phyloP scores from a whole-genome alignment of 53 echinoderm and acorn worm genomes.

The Henricia sp. region DNA sequence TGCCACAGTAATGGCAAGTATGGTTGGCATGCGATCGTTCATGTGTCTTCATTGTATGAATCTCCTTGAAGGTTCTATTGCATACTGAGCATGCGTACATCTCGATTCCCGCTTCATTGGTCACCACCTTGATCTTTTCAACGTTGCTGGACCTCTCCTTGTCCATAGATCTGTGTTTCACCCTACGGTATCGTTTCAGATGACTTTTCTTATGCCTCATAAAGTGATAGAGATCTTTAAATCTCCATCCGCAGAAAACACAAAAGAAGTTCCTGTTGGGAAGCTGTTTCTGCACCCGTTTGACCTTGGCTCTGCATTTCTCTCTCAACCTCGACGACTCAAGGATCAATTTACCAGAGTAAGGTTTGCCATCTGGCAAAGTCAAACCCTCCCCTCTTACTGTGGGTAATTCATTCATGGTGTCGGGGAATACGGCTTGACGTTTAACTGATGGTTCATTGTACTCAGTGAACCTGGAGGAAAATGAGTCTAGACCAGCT shows the following conservation, averaged over 20 bases:
- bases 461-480: not conserved
- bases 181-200: conserved; percentile 4
- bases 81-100: conserved; percentile 22
- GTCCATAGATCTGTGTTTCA: not conserved
- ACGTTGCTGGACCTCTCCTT: not conserved
- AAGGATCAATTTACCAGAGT: conserved; percentile 24
- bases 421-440: not conserved
- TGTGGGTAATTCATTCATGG: not conserved
- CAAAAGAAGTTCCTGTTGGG: conserved; percentile 25
- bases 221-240: conserved; percentile 41
- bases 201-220: conserved; percentile 41
- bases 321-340: not conserved
- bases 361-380: not conserved
- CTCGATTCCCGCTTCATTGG: not conserved
- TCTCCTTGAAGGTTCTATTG: conserved; percentile 40
- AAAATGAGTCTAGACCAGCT: conserved; percentile 27
- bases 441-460: not conserved
- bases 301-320: not conserved
- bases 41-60: conserved; percentile 37
- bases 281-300: conserved; percentile 22
- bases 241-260: conserved; percentile 32
- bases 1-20: conserved; percentile 43
- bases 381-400: no score
- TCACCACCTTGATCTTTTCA: not conserved
- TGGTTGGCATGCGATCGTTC: conserved; percentile 50